A percentile compares a stretch with the other conserved stretches of the same genome.
These are phyloP conservation scores for Anoplophora glabripennis DNA, from an alignment of 1,140 invertebrate genomes.

Conservation along the genomic window DNA sequence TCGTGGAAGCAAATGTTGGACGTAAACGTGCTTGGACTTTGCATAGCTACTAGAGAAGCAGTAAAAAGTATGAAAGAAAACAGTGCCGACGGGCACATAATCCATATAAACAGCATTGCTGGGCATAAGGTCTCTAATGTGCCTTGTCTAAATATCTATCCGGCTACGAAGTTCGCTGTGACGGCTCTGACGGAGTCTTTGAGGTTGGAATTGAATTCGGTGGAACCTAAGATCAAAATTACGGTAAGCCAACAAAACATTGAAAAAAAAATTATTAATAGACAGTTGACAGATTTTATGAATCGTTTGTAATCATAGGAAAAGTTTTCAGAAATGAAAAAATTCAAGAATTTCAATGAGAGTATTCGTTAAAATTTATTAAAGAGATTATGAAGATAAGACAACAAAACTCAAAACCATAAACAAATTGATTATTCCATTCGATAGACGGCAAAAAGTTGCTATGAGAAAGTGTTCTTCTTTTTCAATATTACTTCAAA, in stretches of 20 bases:
- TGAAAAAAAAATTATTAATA: too few species aligned
- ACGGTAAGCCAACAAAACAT: conserved; percentile 43
- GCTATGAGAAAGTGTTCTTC: too few species aligned
- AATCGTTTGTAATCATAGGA: too few species aligned
- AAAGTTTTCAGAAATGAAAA: too few species aligned
- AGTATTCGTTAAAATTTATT: too few species aligned
- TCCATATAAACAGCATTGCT: conserved; percentile 35
- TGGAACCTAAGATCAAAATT: conserved; percentile 47
- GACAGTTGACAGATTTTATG: too few species aligned
- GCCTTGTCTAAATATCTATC: conserved; percentile 50
- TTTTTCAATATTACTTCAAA: too few species aligned
- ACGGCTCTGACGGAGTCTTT: conserved; percentile 56
- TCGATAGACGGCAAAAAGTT: too few species aligned
- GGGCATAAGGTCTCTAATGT: conserved; percentile 27
- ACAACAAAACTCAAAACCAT: too few species aligned
- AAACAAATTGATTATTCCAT: too few species aligned
- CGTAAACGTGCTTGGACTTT: conserved; percentile 46
- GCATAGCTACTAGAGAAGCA: conserved; percentile 42
- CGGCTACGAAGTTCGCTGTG: conserved; percentile 56
- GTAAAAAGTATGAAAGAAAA: conserved; percentile 42
- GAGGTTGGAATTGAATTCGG: conserved; percentile 52
- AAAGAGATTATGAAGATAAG: too few species aligned
- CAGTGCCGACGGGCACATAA: conserved; percentile 18
- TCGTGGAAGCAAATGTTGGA: conserved; percentile 16
- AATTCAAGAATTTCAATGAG: too few species aligned